These are phyloP conservation scores for Eueremaeus valkanovi DNA, from an alignment of 2,888 invertebrate species.

Conservation along the genomic window DNA sequence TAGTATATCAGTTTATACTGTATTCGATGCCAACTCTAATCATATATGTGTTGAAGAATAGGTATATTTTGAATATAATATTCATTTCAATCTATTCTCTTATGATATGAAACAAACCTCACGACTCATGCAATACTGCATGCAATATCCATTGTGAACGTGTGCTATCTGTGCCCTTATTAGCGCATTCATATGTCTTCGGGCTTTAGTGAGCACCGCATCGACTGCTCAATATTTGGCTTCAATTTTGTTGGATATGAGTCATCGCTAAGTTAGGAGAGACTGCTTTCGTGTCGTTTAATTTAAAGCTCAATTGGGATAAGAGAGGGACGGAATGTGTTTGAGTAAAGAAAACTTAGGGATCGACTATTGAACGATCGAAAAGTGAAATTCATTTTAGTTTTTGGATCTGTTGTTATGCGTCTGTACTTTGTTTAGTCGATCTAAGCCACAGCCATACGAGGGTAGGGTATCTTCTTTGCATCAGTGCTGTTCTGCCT, in stretches of 20 bases:
- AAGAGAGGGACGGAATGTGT: neutral
- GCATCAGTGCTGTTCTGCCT: no score
- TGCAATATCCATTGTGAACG: neutral
- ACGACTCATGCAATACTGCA: neutral
- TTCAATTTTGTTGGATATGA: neutral
- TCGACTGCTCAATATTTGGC: neutral
- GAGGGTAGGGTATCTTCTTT: no score
- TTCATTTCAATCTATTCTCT: neutral
- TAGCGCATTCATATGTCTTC: conserved; percentile 4
- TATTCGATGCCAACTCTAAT: no score
- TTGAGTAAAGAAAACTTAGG: neutral
- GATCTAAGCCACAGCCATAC: no score
- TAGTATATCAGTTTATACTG: no score
- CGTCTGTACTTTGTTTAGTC: neutral
- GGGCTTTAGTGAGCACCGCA: neutral
- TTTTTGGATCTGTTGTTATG: neutral
- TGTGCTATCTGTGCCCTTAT: neutral
- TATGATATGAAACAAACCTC: neutral
- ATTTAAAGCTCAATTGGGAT: conserved; percentile 6
- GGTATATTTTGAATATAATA: neutral
- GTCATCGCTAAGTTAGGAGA: neutral
- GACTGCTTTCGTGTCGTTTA: conserved; percentile 9
- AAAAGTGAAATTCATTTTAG: neutral
- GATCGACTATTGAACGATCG: neutral
- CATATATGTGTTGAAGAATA: no score